phyloP scores from a whole-genome alignment of 2,113 vertebrate species.

The Tichodroma muraria region DNA sequence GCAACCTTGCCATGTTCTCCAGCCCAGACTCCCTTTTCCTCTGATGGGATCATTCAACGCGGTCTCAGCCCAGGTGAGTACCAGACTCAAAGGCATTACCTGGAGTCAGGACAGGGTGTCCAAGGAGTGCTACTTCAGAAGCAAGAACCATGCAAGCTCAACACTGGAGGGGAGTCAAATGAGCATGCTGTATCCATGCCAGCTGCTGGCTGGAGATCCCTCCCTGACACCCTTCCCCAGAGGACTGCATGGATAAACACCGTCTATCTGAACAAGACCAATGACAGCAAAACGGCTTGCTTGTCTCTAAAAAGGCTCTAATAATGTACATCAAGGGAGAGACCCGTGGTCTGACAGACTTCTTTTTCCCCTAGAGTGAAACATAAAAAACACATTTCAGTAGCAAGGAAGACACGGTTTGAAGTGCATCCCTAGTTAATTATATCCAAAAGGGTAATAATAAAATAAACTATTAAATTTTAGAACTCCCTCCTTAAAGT shows the following conservation, averaged over 20 bases:
- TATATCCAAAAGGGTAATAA: constrained; percentile 70
- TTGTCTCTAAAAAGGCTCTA: constrained; percentile 93
- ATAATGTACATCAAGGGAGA: constrained; percentile 92
- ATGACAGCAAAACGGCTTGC: constrained; percentile 92
- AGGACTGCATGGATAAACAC: constrained; percentile 84
- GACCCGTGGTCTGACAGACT: constrained; percentile 80
- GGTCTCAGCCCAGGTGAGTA: background rate
- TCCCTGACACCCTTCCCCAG: constrained; percentile 79
- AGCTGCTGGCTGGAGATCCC: constrained; percentile 80
- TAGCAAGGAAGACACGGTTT: constrained; percentile 46
- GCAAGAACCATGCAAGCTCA: background rate
- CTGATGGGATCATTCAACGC: background rate
- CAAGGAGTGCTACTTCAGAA: constrained; percentile 4
- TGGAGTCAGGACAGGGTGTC: background rate
- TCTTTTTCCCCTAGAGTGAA: constrained; percentile 77
- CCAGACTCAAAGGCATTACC: background rate
- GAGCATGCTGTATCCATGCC: constrained; percentile 64
- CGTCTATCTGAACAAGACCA: constrained; percentile 92
- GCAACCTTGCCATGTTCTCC: background rate
- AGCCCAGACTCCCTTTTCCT: background rate
- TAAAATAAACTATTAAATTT: constrained; percentile 77
- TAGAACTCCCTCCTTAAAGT: constrained; percentile 73
- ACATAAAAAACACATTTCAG: constrained; percentile 64
- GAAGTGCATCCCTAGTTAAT: constrained; percentile 67
- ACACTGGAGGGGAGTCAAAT: background rate